Conservation (phyloP, 2,888 invertebrate genomes). For the Gryllus longicercus region DNA sequence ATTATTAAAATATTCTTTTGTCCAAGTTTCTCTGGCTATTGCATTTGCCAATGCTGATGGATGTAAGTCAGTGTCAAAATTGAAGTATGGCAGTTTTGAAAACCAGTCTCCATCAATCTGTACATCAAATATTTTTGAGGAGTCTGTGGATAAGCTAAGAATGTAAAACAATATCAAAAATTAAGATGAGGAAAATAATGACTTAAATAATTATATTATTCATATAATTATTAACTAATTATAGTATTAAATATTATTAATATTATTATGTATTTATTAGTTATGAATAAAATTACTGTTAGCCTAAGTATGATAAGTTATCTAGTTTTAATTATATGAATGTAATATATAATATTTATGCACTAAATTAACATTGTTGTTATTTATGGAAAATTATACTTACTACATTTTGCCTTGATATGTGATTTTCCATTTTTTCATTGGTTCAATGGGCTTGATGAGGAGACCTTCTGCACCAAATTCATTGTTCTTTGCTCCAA, state of each 20-base stretch:
- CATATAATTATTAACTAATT: too few species aligned
- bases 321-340: too few species aligned
- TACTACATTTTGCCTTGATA: conserved; percentile 68
- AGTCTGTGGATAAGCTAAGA: conserved; percentile 52
- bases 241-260: too few species aligned
- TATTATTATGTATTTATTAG: too few species aligned
- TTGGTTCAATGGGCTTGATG: conserved; percentile 64
- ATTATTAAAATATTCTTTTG: conserved; percentile 60
- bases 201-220: too few species aligned
- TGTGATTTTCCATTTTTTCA: conserved; percentile 68
- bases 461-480: conserved; percentile 68
- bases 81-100: conserved; percentile 62
- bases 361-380: too few species aligned
- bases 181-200: too few species aligned
- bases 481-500: conserved; percentile 54
- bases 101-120: conserved; percentile 62
- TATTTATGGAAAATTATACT: conserved; percentile 33
- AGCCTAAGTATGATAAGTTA: too few species aligned
- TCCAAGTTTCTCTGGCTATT: conserved; percentile 73
- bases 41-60: conserved; percentile 64
- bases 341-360: too few species aligned
- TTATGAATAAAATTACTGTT: too few species aligned
- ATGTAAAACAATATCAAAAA: neutral
- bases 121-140: conserved; percentile 53
- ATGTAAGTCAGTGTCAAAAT: conserved; percentile 70